Evolutionary conservation across 1,140 invertebrate species (phyloP), one percentile per base, ranked within the genome.

Genomic region (Papilio machaon): DNA sequence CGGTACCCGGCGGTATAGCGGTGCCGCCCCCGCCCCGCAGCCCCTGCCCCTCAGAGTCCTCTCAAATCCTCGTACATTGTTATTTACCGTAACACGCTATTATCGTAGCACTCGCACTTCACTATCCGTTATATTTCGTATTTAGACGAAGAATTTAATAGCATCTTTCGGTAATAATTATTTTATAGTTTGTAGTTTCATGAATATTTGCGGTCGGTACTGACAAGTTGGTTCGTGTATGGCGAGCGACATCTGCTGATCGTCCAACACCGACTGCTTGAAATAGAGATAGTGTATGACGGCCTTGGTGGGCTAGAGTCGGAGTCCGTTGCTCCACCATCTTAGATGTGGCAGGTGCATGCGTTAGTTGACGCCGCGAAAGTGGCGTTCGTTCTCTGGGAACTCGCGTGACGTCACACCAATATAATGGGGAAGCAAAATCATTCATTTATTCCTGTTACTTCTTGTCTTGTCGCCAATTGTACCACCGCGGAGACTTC

Each of bases 1-100:
- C 89, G 89, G 89, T 89, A 91, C 88, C 82, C 80, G 82, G 83
- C 49, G 49, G 49, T 17, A 52, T 52, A 89, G 80, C 89, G 88
- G 88, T 86, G 80, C 75, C 54, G 23, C 38, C 49, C 77, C 9
- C 80, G 17, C 82, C 35, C 54, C 6, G 75, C 43, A 19, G 46
- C 70, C 47, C 70, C 30, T 23, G 46, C 13, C 54, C 76, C 52
- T n/a, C 70, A 46, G 43, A 43, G 54, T 15, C 43, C 80, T 73
- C 82, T 76, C 38, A 77, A 79, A 76, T 76, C 35, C 73, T 43
- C 70, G 47, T 79, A 77, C 80, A 70, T 80, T 47, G 73, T 73
- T 17, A 58, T 19, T 49, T 23, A 58, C 54, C 54, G 54, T 58
- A 58, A 58, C 54, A 58, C n/a, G 17, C n/a, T 58, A 19, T 58